phyloP scores from a whole-genome alignment of 2,113 vertebrate genomes.

The Morone saxatilis region DNA sequence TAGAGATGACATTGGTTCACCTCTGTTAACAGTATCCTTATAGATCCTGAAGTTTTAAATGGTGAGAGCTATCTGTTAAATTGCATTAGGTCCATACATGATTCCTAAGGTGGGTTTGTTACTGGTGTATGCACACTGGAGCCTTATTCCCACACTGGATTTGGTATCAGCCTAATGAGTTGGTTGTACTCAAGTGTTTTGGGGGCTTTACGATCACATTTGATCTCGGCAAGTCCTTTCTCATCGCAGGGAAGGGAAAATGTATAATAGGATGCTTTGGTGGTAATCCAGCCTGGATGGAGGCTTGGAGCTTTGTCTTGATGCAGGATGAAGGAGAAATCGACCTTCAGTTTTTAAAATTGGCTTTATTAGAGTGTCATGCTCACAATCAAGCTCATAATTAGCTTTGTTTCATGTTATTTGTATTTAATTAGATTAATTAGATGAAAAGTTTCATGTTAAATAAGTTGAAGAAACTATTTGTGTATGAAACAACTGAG shows the following conservation, averaged over 20 bases:
- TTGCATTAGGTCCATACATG: neutral
- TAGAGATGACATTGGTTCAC: neutral
- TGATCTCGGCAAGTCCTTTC: slow-evolving; percentile 64
- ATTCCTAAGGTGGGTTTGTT: slow-evolving; percentile 5
- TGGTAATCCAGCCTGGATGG: slow-evolving; percentile 41
- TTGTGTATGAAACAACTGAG: neutral
- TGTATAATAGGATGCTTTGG: slow-evolving; percentile 28
- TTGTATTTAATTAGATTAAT: slow-evolving; percentile 8
- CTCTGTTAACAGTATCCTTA: neutral
- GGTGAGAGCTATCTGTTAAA: neutral
- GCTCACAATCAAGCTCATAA: slow-evolving; percentile 7
- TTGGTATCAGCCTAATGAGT: slow-evolving; percentile 41
- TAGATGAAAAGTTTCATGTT: slow-evolving; percentile 5
- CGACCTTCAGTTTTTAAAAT: neutral
- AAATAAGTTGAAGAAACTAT: neutral
- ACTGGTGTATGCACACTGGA: slow-evolving; percentile 7
- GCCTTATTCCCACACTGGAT: slow-evolving; percentile 36
- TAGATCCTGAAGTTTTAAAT: neutral
- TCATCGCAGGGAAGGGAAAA: slow-evolving; percentile 35
- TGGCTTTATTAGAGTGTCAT: neutral
- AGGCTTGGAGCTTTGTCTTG: slow-evolving; percentile 35
- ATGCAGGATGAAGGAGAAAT: slow-evolving; percentile 26
- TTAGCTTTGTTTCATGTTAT: neutral
- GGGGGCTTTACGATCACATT: slow-evolving; percentile 41
- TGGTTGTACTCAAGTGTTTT: slow-evolving; percentile 48